Percentiles rank a stretch among this genome's conserved stretches.
Evolutionary conservation across 2,113 vertebrate genomes (phyloP).

Genomic region (Rhipidura dahli): DNA sequence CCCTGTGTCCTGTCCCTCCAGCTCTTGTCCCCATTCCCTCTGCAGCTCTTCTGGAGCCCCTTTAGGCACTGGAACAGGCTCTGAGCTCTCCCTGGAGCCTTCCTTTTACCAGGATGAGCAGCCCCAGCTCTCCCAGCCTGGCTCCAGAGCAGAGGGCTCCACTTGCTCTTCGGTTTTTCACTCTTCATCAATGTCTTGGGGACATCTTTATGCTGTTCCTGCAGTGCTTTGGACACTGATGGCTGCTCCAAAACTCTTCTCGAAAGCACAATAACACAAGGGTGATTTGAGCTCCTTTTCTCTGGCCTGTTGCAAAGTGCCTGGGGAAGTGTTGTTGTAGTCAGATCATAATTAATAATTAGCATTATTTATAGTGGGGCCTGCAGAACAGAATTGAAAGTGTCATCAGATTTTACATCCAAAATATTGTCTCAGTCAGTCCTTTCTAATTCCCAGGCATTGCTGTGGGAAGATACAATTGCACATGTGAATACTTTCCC

Average conservation of each 20-base stretch:
- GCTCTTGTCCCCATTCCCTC: neutral
- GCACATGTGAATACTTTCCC: slow-evolving; percentile 67
- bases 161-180: neutral
- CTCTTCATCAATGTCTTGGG: neutral
- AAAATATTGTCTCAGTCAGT: slow-evolving; percentile 44
- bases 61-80: neutral
- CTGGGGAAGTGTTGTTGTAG: neutral
- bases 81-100: neutral
- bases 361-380: slow-evolving; percentile 18
- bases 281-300: neutral
- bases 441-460: slow-evolving; percentile 63
- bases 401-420: slow-evolving; percentile 66
- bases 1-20: neutral
- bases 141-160: neutral
- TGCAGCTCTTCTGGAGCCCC: neutral
- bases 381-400: slow-evolving; percentile 48
- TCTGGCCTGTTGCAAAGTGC: neutral
- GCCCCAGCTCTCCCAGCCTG: neutral
- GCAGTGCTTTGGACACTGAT: neutral
- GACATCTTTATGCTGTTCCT: neutral
- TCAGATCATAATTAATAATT: slow-evolving; percentile 51
- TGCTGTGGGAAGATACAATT: slow-evolving; percentile 63
- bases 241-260: neutral
- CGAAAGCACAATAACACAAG: neutral
- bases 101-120: neutral